Base-by-base conservation (phyloP, 2,113 vertebrate species). In the Antechinus stuartii region DNA sequence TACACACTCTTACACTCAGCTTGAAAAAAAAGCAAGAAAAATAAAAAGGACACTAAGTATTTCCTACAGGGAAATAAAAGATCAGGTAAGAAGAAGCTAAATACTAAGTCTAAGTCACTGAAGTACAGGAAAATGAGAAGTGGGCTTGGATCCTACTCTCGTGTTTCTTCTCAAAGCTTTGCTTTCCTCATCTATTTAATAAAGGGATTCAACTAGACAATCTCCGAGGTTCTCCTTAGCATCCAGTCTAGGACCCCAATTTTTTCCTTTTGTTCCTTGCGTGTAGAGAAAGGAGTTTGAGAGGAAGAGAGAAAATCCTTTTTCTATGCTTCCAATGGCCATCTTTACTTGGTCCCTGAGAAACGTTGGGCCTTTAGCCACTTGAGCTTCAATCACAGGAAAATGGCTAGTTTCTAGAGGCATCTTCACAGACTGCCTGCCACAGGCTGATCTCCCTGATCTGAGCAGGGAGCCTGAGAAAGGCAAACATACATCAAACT, bases 401-500 rank as follows among this genome's bases (percentile, higher is more conserved):
- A 97, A 96, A 96, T 94, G 92, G 91, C 47, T 57, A 94, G 95
- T 96, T 97, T 97, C 93, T 94, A 90, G 94, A 95, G 96, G 94
- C 68, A 94, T 95, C 96, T 97, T 97, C 96, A 95, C 91, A 98
- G 94, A 96, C 90, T 89, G 89, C 94, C 97, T 97, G 96, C 95
- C 97, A 90, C 93, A 95, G 94, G 92, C 61, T 95, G 76, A 92
- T 93, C 90, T 57, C 91, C 92, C 96, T 97, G 96, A 97, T 93
- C 97, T 96, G 94, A 95, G 94, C 68, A 84, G 68, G 68, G n/a
- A 84, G 19, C 35, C 35, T 22, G n/a, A 84, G n/a, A 84, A 84
- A 84, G 68, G 35, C 1, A 22, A 42, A 22, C 2, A 19, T 35
- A 68, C 27, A 5, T 42, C 68, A 84, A 6, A 42, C 35, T 42